Evolutionary conservation across 2,113 vertebrate genomes (phyloP).

Genomic region (Ranitomeya variabilis): DNA sequence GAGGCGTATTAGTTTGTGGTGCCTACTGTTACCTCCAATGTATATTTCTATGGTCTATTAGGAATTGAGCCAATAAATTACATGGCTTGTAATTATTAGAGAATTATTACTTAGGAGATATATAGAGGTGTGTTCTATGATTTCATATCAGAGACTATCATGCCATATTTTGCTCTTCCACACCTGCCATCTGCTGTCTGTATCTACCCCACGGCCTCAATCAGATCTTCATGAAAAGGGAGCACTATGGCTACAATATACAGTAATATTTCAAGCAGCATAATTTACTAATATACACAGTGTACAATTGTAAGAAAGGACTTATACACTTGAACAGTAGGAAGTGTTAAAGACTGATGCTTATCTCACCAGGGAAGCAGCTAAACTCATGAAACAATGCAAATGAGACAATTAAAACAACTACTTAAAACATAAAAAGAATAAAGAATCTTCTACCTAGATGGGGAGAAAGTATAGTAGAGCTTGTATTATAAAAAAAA

Average conservation of each 20-base stretch:
- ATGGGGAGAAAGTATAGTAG: conserved; percentile 23
- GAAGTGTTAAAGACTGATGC: not conserved
- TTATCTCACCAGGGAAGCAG: not conserved
- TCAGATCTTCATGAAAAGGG: too few species aligned
- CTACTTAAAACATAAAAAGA: conserved; percentile 24
- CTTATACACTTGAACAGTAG: not conserved
- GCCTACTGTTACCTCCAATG: too few species aligned
- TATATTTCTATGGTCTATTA: too few species aligned
- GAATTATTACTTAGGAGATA: too few species aligned
- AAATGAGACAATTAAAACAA: conserved; percentile 39
- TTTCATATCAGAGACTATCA: too few species aligned
- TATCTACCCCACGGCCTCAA: too few species aligned
- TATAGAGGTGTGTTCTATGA: too few species aligned
- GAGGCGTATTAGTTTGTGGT: too few species aligned
- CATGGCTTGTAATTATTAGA: too few species aligned
- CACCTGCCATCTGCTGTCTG: too few species aligned
- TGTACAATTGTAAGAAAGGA: not conserved
- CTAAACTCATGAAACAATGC: conserved; percentile 19
- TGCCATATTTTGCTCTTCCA: too few species aligned
- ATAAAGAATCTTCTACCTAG: conserved; percentile 3
- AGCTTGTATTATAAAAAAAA: not conserved
- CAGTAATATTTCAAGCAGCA: not conserved
- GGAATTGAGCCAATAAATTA: too few species aligned
- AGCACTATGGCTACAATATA: not conserved
- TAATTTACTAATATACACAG: not conserved